These are phyloP conservation scores for Microtus montanus DNA, from an alignment of 2,113 vertebrate species.

Conservation along the genomic window DNA sequence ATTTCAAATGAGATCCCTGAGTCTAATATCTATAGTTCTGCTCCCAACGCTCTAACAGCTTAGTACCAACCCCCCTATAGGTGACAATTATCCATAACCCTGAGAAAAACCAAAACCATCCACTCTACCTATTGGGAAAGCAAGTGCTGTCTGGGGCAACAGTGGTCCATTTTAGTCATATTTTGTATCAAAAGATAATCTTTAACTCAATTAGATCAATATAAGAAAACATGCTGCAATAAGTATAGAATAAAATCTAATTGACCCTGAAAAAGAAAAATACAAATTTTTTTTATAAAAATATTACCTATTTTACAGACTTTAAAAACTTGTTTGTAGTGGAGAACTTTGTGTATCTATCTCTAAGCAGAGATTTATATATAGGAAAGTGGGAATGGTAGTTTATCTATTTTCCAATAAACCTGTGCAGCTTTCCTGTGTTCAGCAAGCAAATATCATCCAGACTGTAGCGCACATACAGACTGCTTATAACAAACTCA, in stretches of 20 bases:
- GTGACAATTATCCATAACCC: too few relatives aligned
- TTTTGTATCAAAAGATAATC: constrained; percentile 36
- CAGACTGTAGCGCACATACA: not conserved
- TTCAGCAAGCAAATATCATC: constrained; percentile 30
- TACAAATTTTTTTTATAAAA: not conserved
- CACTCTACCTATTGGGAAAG: too few relatives aligned
- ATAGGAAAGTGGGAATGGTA: not conserved
- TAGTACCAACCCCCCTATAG: too few relatives aligned
- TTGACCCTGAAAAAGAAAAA: constrained; percentile 17
- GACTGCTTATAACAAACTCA: not conserved
- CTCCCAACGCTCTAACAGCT: too few relatives aligned
- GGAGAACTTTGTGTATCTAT: constrained; percentile 43
- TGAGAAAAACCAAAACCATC: too few relatives aligned
- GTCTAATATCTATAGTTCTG: too few relatives aligned
- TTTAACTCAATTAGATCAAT: not conserved
- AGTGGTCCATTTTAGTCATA: not conserved
- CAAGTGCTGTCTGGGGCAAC: too few relatives aligned
- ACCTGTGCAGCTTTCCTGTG: constrained; percentile 36
- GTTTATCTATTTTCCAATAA: constrained; percentile 56
- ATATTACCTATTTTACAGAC: constrained; percentile 38
- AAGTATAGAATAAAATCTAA: not conserved
- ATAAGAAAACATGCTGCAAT: not conserved
- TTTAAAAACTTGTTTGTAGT: constrained; percentile 46
- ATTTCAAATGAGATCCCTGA: too few relatives aligned
- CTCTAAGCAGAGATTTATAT: constrained; percentile 49